Conservation (phyloP, 1,140 invertebrate species). For the Lordiphosa clarofinis region DNA sequence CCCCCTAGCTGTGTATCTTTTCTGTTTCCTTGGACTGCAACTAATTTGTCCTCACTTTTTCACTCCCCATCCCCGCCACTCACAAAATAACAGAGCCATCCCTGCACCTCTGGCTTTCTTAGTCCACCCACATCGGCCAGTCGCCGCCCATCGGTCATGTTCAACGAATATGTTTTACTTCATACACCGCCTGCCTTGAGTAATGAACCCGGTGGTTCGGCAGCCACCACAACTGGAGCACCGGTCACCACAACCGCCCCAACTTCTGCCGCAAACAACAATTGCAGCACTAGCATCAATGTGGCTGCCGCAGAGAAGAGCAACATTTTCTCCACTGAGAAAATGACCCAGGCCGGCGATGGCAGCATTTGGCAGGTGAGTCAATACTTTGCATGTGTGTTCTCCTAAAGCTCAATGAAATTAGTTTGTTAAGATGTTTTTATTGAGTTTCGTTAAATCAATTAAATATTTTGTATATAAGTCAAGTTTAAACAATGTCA, state of each 20-base stretch:
- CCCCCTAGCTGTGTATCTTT: too few species aligned
- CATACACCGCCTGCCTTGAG: conserved; percentile 83
- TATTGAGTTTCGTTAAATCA: too few species aligned
- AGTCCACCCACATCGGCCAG: conserved; percentile 84
- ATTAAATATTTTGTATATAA: too few species aligned
- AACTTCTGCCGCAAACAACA: conserved; percentile 12
- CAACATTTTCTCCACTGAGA: conserved; percentile 89
- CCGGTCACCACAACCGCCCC: conserved; percentile 17
- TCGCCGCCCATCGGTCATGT: conserved; percentile 91
- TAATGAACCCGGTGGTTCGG: conserved; percentile 27
- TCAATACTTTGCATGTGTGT: too few species aligned
- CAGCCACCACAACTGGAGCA: conserved; percentile 24
- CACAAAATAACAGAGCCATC: conserved; percentile 52
- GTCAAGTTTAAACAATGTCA: too few species aligned
- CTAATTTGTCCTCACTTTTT: too few species aligned
- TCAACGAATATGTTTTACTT: conserved; percentile 89
- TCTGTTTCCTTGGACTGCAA: too few species aligned
- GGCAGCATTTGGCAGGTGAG: conserved; percentile 84
- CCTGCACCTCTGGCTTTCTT: conserved; percentile 77
- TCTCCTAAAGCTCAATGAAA: not conserved
- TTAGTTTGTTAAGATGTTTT: too few species aligned
- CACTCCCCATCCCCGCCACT: too few species aligned
- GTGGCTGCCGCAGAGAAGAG: conserved; percentile 1
- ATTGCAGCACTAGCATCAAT: conserved; percentile 41
- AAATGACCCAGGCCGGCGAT: conserved; percentile 92